Evolutionary conservation across 2,113 vertebrate species (phyloP).

Genomic region (Hippocampus mohnikei): DNA sequence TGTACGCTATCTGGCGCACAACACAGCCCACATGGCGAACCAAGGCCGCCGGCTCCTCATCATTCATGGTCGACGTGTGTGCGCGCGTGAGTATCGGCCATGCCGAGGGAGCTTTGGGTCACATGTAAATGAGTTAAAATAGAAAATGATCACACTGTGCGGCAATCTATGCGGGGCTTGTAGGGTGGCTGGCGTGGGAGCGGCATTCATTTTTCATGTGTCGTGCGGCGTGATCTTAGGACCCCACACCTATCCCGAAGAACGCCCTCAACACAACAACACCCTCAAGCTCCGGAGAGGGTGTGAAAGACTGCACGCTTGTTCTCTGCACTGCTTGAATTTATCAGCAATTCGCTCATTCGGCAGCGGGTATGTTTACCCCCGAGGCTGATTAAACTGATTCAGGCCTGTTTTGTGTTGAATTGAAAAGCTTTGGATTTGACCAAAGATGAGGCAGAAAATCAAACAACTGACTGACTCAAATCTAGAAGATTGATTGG

Average conservation of each 20-base stretch:
- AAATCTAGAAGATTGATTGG: neutral
- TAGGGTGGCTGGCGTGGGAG: neutral
- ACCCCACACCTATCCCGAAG: neutral
- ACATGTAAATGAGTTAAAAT: neutral
- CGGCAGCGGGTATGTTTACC: neutral
- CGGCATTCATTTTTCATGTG: neutral
- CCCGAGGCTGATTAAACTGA: neutral
- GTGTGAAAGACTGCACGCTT: neutral
- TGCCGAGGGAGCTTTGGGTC: neutral
- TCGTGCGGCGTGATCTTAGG: neutral
- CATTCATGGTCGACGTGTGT: neutral
- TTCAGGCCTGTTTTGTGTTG: neutral
- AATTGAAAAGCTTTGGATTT: neutral
- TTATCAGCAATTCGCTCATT: neutral
- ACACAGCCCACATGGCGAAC: neutral
- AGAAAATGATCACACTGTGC: neutral
- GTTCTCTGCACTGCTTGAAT: neutral
- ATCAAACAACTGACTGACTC: constrained; percentile 2
- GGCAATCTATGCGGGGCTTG: neutral
- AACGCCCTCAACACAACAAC: too few species aligned
- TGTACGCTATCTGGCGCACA: neutral
- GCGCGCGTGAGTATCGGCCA: neutral
- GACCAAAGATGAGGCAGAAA: neutral
- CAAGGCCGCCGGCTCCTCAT: constrained; percentile 2
- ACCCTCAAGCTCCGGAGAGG: neutral